phyloP scores from a whole-genome alignment of 2,113 vertebrate species.

The Pongo abelii region DNA sequence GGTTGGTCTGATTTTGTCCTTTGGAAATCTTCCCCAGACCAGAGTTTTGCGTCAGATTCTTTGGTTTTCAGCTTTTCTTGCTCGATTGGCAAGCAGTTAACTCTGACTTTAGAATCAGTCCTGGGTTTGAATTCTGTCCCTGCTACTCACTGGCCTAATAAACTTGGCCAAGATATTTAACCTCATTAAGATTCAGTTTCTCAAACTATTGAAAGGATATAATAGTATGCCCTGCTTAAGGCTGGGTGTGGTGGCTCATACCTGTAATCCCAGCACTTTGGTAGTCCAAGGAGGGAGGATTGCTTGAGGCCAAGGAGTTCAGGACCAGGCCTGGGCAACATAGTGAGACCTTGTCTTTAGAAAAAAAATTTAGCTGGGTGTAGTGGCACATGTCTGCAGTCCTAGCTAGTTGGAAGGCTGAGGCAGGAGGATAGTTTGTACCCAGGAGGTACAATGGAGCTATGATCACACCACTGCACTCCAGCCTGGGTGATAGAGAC shows the following conservation, averaged over 20 bases:
- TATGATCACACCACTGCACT: too few species aligned
- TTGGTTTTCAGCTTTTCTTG: slow-evolving; percentile 5
- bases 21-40: neutral
- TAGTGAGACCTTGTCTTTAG: neutral
- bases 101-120: neutral
- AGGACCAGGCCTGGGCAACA: too few species aligned
- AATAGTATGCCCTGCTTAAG: neutral
- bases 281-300: too few species aligned
- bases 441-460: too few species aligned
- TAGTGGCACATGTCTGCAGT: too few species aligned
- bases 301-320: too few species aligned
- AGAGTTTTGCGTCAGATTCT: neutral
- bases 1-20: neutral
- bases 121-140: slow-evolving; percentile 29
- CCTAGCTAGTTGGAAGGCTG: too few species aligned
- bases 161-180: neutral
- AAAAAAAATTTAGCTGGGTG: too few species aligned
- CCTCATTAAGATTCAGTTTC: neutral
- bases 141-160: neutral
- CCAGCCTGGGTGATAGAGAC: too few species aligned
- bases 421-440: too few species aligned
- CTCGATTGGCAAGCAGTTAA: neutral
- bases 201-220: neutral
- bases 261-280: too few species aligned
- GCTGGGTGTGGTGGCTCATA: too few species aligned